Percentiles rank a stretch among this genome's conserved stretches.
phyloP scores from a whole-genome alignment of 2,113 vertebrate species.

The Cariama cristata region DNA sequence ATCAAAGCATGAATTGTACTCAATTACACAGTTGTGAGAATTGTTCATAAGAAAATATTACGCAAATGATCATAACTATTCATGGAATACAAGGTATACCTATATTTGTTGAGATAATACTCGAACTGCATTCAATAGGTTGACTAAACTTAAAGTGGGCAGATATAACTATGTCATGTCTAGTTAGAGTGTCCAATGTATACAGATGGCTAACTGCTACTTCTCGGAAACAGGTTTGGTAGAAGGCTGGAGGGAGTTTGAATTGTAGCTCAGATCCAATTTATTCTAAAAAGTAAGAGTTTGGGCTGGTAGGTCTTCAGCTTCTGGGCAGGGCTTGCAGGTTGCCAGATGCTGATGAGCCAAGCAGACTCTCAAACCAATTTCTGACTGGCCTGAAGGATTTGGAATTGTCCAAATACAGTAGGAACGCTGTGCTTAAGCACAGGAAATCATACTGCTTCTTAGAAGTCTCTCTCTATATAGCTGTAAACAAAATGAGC shows the following conservation, averaged over 20 bases:
- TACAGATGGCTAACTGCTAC: not conserved
- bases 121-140: not conserved
- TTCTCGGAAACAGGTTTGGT: not conserved
- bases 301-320: not conserved
- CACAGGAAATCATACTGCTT: not conserved
- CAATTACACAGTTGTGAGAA: not conserved
- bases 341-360: not conserved
- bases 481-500: not conserved
- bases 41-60: not conserved
- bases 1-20: not conserved
- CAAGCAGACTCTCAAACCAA: not conserved
- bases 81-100: not conserved
- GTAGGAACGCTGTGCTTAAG: not conserved
- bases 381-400: not conserved
- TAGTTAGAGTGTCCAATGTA: accelerated
- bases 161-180: not conserved
- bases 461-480: not conserved
- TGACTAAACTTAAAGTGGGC: not conserved
- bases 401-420: not conserved
- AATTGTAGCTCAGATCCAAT: not conserved
- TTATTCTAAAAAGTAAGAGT: not conserved
- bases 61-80: not conserved
- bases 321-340: not conserved
- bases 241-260: not conserved
- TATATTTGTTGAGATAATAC: not conserved